Evolutionary conservation across 2,113 vertebrate genomes (phyloP).

Genomic region (Eudyptes chrysolophus): DNA sequence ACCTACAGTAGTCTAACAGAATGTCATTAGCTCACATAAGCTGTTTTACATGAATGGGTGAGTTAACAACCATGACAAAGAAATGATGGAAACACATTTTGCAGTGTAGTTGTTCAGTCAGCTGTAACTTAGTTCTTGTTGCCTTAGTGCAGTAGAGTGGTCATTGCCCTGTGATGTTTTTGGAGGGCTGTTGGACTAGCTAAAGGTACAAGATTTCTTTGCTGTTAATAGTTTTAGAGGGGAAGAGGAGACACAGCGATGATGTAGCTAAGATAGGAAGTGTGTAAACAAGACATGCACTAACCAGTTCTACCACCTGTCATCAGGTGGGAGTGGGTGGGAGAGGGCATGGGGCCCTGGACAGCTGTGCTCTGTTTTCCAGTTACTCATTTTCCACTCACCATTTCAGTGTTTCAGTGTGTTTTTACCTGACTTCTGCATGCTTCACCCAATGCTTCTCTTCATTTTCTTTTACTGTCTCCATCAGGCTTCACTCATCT

Average conservation of each 20-base stretch:
- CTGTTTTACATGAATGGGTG: neutral
- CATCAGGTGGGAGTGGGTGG: neutral
- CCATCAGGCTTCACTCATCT: slow-evolving; percentile 69
- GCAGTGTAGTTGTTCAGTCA: neutral
- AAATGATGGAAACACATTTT: neutral
- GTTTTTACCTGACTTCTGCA: neutral
- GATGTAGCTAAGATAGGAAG: neutral
- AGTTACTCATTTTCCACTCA: neutral
- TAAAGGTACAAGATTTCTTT: neutral
- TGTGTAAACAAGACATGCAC: neutral
- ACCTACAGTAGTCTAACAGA: neutral
- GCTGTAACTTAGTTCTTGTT: neutral
- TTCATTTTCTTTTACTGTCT: neutral
- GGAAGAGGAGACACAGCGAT: neutral
- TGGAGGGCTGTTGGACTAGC: neutral
- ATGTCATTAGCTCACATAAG: neutral
- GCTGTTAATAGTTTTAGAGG: neutral
- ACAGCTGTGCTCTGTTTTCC: neutral
- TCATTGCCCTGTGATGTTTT: neutral
- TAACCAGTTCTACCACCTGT: neutral
- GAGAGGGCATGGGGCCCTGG: neutral
- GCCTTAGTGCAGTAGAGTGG: neutral
- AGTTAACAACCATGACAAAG: neutral
- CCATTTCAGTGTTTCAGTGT: neutral
- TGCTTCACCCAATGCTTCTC: neutral